Conservation (phyloP, 2,888 invertebrate species). For the Dryadula phaetusa region DNA sequence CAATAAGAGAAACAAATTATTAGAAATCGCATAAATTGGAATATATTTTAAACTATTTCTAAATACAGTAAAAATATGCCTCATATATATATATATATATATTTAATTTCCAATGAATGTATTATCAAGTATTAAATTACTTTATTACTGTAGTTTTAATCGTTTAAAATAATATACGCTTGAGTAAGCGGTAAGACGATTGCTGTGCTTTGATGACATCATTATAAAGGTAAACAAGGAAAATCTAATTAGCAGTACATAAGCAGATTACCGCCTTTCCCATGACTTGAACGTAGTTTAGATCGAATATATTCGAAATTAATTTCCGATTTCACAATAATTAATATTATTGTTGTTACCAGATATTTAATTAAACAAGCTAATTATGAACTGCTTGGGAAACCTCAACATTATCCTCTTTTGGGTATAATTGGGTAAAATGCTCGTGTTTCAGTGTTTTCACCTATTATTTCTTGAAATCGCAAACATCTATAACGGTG, state of each 20-base stretch:
- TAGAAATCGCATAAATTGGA: too few species aligned
- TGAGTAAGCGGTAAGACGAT: constrained; percentile 16
- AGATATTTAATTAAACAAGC: constrained; percentile 14
- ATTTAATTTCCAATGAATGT: too few species aligned
- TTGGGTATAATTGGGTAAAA: neutral
- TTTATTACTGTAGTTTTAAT: neutral
- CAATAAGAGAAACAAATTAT: too few species aligned
- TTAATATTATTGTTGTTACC: constrained; percentile 23
- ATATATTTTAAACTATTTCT: too few species aligned
- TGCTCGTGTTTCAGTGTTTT: neutral
- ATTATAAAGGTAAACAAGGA: constrained; percentile 70
- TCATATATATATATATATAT: too few species aligned
- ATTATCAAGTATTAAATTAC: neutral
- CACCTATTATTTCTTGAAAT: constrained; percentile 60
- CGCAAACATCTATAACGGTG: constrained; percentile 63
- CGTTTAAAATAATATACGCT: neutral
- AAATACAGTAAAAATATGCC: too few species aligned
- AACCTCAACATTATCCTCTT: neutral
- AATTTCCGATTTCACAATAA: constrained; percentile 53
- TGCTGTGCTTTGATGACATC: constrained; percentile 65
- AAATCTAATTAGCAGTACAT: constrained; percentile 70
- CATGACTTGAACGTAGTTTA: constrained; percentile 60
- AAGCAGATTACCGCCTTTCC: constrained; percentile 66
- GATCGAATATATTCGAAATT: constrained; percentile 62
- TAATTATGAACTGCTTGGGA: neutral